Evolutionary conservation across 2,888 invertebrate genomes (phyloP).

Genomic region (Empis livida): DNA sequence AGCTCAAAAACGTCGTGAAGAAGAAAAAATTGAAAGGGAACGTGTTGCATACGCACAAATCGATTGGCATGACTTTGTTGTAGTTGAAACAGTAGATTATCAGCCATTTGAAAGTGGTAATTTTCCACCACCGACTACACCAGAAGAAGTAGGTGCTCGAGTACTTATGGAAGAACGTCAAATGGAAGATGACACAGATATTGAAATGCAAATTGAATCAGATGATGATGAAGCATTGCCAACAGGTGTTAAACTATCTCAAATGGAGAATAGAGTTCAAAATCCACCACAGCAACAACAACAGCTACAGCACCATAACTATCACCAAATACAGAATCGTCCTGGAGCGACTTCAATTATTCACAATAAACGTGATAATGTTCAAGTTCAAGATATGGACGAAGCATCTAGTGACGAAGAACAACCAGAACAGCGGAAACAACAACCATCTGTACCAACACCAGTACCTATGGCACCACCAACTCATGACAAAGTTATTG

Average conservation of each 20-base stretch:
- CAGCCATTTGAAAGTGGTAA: constrained; percentile 92
- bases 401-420: constrained; percentile 72
- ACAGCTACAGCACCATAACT: constrained; percentile 17
- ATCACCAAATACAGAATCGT: not conserved
- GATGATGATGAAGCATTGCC: constrained; percentile 51
- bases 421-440: constrained; percentile 35
- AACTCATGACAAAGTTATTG: constrained; percentile 81
- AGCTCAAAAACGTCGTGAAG: constrained; percentile 80
- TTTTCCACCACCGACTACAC: constrained; percentile 94
- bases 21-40: constrained; percentile 90
- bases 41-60: constrained; percentile 93
- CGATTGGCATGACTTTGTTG: constrained; percentile 99
- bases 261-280: constrained; percentile 49
- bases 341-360: constrained; percentile 19
- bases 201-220: constrained; percentile 83
- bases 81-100: constrained; percentile 99
- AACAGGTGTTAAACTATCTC: constrained; percentile 43
- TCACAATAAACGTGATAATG: constrained; percentile 37
- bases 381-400: constrained; percentile 79
- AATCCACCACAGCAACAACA: constrained; percentile 35
- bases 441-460: constrained; percentile 31
- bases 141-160: constrained; percentile 91
- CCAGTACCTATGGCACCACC: constrained; percentile 65
- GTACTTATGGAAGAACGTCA: constrained; percentile 78
- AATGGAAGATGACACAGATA: constrained; percentile 64